phyloP scores from a whole-genome alignment of 1,140 invertebrate genomes.

The Drosophila chauvacae region DNA sequence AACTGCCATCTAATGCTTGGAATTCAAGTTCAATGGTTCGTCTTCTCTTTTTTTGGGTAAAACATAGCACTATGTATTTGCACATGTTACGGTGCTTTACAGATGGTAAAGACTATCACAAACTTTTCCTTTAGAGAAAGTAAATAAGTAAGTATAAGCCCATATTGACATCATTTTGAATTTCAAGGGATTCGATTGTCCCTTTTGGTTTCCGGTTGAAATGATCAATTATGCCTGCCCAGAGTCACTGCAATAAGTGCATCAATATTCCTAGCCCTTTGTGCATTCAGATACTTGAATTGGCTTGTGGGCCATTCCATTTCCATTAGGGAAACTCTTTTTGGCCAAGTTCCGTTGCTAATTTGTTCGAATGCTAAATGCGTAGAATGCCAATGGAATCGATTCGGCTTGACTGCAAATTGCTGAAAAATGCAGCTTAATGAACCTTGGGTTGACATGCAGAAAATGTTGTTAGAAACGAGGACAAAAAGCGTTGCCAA shows the following conservation, averaged over 20 bases:
- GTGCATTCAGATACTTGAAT: slow-evolving; percentile 28
- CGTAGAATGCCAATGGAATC: slow-evolving; percentile 31
- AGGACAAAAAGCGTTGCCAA: slow-evolving; percentile 19
- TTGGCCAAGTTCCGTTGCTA: slow-evolving; percentile 21
- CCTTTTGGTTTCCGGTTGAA: neutral
- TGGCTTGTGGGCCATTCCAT: slow-evolving; percentile 22
- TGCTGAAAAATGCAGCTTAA: slow-evolving; percentile 57
- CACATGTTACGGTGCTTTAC: neutral
- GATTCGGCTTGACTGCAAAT: slow-evolving; percentile 37
- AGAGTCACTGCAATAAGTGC: slow-evolving; percentile 13
- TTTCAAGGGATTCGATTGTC: neutral
- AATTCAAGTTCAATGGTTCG: slow-evolving; percentile 9
- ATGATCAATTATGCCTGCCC: slow-evolving; percentile 14
- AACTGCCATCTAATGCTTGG: slow-evolving; percentile 4
- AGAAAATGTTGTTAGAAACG: neutral
- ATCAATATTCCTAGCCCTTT: slow-evolving; percentile 14
- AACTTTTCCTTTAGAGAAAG: neutral
- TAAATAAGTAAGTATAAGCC: neutral
- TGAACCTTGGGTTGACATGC: slow-evolving; percentile 45
- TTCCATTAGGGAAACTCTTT: slow-evolving; percentile 28
- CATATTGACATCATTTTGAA: neutral
- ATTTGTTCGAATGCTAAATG: slow-evolving; percentile 29
- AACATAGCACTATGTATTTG: neutral
- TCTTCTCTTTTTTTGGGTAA: neutral
- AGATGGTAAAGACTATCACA: neutral